phyloP scores from a whole-genome alignment of 1,140 invertebrate genomes.

The Argopecten irradians region DNA sequence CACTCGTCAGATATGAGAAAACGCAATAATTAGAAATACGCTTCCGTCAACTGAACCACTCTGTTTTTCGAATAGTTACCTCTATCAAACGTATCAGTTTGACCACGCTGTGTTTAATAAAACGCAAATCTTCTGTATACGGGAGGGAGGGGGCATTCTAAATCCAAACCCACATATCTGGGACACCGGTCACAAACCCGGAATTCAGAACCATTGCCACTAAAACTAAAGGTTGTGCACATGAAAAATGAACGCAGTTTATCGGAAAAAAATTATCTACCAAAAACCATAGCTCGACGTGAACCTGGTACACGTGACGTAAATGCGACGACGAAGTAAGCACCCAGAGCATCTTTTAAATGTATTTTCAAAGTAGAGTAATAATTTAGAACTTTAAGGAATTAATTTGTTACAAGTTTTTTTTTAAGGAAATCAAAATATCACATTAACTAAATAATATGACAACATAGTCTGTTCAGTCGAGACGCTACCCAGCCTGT shows the following conservation, averaged over 20 bases:
- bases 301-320: neutral
- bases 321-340: neutral
- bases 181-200: neutral
- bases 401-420: no score
- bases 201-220: neutral
- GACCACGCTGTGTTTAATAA: slow-evolving; percentile 20
- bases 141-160: slow-evolving; percentile 4
- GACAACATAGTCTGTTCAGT: neutral
- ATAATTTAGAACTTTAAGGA: no score
- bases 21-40: slow-evolving; percentile 6
- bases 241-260: neutral
- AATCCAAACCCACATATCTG: neutral
- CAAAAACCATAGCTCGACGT: neutral
- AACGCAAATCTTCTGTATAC: slow-evolving; percentile 14
- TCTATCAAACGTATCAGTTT: neutral
- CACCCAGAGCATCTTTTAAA: neutral
- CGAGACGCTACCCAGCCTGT: neutral
- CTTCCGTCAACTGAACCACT: neutral
- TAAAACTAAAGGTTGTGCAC: neutral
- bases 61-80: neutral
- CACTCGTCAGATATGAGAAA: slow-evolving; percentile 15
- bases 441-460: neutral
- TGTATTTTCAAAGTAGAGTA: neutral
- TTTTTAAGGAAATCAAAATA: neutral
- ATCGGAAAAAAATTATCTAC: slow-evolving; percentile 9